phyloP scores from a whole-genome alignment of 1,140 invertebrate genomes.

The Notospermus geniculatus region DNA sequence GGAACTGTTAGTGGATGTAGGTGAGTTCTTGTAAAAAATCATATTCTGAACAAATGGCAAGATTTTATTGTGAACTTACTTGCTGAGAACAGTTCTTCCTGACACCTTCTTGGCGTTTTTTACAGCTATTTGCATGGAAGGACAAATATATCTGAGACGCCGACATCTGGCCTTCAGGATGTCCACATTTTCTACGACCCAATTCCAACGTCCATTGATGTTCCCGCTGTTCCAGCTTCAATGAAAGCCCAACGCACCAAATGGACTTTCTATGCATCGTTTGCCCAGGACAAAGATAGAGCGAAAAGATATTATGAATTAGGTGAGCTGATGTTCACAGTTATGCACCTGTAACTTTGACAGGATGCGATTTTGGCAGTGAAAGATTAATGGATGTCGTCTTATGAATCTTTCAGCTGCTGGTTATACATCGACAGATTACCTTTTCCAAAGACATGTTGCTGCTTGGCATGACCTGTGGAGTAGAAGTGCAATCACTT shows the following conservation, averaged over 20 bases:
- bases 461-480: neutral
- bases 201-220: constrained; percentile 14
- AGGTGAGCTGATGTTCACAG: constrained; percentile 10
- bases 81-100: neutral
- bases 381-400: no score
- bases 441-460: neutral
- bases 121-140: constrained; percentile 25
- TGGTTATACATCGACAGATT: neutral
- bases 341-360: no score
- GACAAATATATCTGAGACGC: constrained; percentile 30
- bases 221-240: constrained; percentile 5
- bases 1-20: constrained; percentile 10
- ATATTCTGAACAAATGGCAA: constrained; percentile 3
- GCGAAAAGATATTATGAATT: constrained; percentile 13
- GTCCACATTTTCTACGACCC: constrained; percentile 27
- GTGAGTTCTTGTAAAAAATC: constrained; percentile 19
- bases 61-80: neutral
- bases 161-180: constrained; percentile 2
- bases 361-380: no score
- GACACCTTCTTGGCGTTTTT: constrained; percentile 8
- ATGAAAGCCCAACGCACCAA: neutral
- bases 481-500: neutral
- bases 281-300: constrained; percentile 17
- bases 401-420: no score
- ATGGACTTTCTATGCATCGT: constrained; percentile 24